A percentile compares a stretch with the other conserved stretches of the same genome.
These are phyloP conservation scores for Enteromius anoplus DNA, from an alignment of 2,797 vertebrate species.

Conservation along the genomic window DNA sequence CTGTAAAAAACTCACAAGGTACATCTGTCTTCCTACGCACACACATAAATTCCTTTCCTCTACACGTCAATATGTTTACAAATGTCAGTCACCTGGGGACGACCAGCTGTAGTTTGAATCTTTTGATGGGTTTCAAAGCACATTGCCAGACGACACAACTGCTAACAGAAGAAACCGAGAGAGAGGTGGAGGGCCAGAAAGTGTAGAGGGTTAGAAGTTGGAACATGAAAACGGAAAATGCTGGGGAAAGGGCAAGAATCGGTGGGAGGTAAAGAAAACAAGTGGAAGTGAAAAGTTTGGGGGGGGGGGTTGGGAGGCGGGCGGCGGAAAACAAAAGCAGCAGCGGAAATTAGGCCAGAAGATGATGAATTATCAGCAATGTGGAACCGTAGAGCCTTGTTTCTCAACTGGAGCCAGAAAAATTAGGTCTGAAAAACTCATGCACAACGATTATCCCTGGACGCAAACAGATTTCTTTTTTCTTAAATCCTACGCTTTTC, in stretches of 20 bases:
- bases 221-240: constrained; percentile 57
- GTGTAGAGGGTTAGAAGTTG: constrained; percentile 26
- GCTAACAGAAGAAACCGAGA: constrained; percentile 3
- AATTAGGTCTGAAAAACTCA: constrained; percentile 25
- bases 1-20: constrained; percentile 23
- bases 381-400: constrained; percentile 28
- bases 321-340: constrained; percentile 62
- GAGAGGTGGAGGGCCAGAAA: not conserved
- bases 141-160: constrained; percentile 69
- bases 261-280: constrained; percentile 78
- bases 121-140: constrained; percentile 63
- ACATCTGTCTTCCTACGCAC: constrained; percentile 36
- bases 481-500: not conserved
- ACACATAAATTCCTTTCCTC: constrained; percentile 55
- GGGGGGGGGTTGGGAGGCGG: constrained; percentile 64
- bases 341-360: constrained; percentile 68
- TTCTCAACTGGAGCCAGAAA: constrained; percentile 34
- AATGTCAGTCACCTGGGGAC: constrained; percentile 58
- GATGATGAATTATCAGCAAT: constrained; percentile 62
- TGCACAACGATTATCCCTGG: constrained; percentile 8
- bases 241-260: constrained; percentile 70
- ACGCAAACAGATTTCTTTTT: not conserved
- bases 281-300: constrained; percentile 69
- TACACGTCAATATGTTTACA: constrained; percentile 58
- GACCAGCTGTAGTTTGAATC: constrained; percentile 68